Conservation (phyloP, 2,113 vertebrate species). For the Pollachius pollachius region DNA sequence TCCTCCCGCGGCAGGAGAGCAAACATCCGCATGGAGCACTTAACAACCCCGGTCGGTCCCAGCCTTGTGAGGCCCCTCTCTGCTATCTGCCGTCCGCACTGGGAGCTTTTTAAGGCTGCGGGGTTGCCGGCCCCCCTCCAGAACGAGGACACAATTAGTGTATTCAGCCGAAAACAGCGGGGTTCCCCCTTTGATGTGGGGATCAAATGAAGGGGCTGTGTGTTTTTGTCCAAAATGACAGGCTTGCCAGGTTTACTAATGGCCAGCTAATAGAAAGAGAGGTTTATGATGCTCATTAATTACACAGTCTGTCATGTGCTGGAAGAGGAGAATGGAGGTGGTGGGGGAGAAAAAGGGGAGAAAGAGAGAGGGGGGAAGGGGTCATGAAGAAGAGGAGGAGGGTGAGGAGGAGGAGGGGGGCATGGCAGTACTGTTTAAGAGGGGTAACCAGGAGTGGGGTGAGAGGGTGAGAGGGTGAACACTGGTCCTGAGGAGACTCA, state of each 20-base stretch:
- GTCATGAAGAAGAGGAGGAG: constrained; percentile 24
- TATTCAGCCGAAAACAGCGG: constrained; percentile 91
- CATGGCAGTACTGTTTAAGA: background rate
- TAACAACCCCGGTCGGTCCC: constrained; percentile 30
- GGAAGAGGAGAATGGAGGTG: constrained; percentile 66
- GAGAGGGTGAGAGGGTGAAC: background rate
- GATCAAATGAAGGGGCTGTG: constrained; percentile 92
- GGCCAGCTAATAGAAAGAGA: constrained; percentile 94
- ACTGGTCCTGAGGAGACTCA: background rate
- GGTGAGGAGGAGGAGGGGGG: constrained; percentile 29
- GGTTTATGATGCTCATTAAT: constrained; percentile 96
- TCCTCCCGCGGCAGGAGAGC: constrained; percentile 33
- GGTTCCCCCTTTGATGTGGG: constrained; percentile 94
- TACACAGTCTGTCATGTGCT: constrained; percentile 89
- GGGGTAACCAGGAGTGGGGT: background rate
- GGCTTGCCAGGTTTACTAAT: constrained; percentile 92
- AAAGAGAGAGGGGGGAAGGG: constrained; percentile 45
- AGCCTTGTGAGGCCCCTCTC: constrained; percentile 36
- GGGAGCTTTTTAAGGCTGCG: constrained; percentile 73
- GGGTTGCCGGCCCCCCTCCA: constrained; percentile 73
- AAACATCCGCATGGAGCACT: constrained; percentile 53
- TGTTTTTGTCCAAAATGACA: constrained; percentile 96
- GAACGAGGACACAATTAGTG: constrained; percentile 91
- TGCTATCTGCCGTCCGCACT: constrained; percentile 66
- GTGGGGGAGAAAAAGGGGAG: constrained; percentile 27